These are phyloP conservation scores for Parus major DNA, from an alignment of 2,113 vertebrate genomes.

Conservation along the genomic window DNA sequence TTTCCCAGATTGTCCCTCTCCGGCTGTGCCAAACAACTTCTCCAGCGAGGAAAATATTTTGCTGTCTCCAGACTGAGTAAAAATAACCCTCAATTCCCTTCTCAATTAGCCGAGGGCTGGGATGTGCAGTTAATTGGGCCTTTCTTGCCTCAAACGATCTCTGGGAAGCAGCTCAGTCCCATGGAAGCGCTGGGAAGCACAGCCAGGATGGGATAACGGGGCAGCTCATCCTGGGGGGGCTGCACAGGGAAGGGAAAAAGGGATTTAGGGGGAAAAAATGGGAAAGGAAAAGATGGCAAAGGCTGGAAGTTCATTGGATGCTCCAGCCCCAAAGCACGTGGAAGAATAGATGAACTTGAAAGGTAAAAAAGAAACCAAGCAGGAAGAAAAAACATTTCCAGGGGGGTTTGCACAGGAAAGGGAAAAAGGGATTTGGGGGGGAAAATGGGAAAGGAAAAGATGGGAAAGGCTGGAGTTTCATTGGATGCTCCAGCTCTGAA, in stretches of 20 bases:
- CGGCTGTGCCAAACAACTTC: neutral
- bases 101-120: neutral
- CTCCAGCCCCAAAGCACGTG: fast-evolving
- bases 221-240: neutral
- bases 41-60: slow-evolving; percentile 1
- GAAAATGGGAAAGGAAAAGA: neutral
- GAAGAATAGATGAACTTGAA: neutral
- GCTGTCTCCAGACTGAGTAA: neutral
- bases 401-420: neutral
- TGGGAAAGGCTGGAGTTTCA: neutral
- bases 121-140: neutral
- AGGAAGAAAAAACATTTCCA: neutral
- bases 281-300: neutral
- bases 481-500: neutral
- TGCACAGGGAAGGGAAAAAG: neutral
- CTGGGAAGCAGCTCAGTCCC: neutral
- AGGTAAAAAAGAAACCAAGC: neutral
- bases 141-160: neutral
- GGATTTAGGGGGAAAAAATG: neutral
- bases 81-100: slow-evolving; percentile 13
- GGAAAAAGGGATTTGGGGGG: fast-evolving
- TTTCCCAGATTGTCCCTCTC: neutral
- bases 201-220: neutral
- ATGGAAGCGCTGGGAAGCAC: neutral
- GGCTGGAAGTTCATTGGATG: neutral